Base-by-base conservation (phyloP, 2,888 invertebrate genomes). In the Melieria picta region DNA sequence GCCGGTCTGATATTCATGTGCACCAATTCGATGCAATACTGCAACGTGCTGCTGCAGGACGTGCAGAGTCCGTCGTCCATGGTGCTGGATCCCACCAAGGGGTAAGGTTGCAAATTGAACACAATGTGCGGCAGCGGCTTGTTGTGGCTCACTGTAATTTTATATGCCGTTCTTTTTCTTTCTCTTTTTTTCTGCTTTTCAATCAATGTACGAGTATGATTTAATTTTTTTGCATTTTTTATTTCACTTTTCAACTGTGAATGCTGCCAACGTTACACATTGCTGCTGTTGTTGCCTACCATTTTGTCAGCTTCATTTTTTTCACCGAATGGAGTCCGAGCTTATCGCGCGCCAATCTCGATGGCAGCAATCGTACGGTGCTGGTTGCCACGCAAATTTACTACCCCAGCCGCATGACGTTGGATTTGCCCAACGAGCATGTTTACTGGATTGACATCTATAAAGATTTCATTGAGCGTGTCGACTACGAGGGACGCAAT, bases 361-460 rank as follows among this genome's bases (percentile, higher is more conserved):
- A 91, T 82, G 94, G 94, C 69, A 87, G 86, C n/a, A 89, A 88
- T 76, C 88, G 91, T 69, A 88, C 85, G 60, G 80, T 88, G n/a
- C 84, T 95, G 75, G 92, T 92, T 5, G 86, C 88, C 64, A 89
- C 89, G 62, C 91, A 91, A 85, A 93, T 95, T 73, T 93, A 94
- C 76, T 94, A 94, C 87, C 94, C 94, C 1, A 89, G 90, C 78
- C 92, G 92, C 71, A 88, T 94, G 48, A 88, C 93, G 16, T 89
- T 93, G 65, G 95, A 95, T 88, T 90, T 90, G 77, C 90, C 93
- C 52, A 90, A 90, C 65, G 89, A 91, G 80, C 89, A 90, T 80
- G 89, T 94, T 42, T 94, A 93, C 87, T 94, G 94, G 94, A 91
- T 92, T 69, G 95, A 95, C 86, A 90, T 91, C 7, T 94, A 93